These are phyloP conservation scores for Epinotia brunnichana DNA, from an alignment of 2,888 invertebrate species.

Conservation along the genomic window DNA sequence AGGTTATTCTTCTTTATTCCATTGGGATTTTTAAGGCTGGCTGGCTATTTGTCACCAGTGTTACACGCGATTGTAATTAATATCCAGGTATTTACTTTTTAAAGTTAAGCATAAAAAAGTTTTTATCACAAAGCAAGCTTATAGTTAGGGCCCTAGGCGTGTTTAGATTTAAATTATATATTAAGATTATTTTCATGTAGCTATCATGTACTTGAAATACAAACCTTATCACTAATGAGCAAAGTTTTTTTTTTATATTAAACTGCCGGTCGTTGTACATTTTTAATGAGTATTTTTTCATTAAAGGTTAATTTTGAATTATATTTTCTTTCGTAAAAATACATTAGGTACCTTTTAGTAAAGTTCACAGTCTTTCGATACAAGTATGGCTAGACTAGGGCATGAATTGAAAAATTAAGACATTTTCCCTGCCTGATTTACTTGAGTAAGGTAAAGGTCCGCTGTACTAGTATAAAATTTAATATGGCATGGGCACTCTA, in stretches of 20 bases:
- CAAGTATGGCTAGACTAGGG: no score
- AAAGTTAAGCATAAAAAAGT: constrained; percentile 16
- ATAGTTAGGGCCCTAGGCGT: constrained; percentile 25
- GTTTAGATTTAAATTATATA: constrained; percentile 5
- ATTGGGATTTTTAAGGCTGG: constrained; percentile 21
- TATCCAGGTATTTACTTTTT: constrained; percentile 34
- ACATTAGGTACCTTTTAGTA: no score
- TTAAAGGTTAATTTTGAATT: not conserved
- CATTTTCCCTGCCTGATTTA: no score
- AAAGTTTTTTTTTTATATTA: not conserved
- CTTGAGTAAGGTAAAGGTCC: no score
- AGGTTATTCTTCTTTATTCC: not conserved
- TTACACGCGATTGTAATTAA: constrained; percentile 37
- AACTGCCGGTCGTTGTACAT: not conserved
- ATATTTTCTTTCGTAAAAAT: no score
- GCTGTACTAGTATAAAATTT: no score
- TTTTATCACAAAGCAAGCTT: constrained; percentile 15
- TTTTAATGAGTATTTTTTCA: not conserved
- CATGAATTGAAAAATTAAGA: no score
- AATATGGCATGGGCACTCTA: no score
- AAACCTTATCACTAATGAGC: not conserved
- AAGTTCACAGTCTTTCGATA: no score
- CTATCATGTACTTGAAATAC: not conserved
- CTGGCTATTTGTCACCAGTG: constrained; percentile 34
- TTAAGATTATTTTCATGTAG: not conserved